These are phyloP conservation scores for Andrena trimmerana DNA, from an alignment of 2,888 invertebrate genomes.

Conservation along the genomic window DNA sequence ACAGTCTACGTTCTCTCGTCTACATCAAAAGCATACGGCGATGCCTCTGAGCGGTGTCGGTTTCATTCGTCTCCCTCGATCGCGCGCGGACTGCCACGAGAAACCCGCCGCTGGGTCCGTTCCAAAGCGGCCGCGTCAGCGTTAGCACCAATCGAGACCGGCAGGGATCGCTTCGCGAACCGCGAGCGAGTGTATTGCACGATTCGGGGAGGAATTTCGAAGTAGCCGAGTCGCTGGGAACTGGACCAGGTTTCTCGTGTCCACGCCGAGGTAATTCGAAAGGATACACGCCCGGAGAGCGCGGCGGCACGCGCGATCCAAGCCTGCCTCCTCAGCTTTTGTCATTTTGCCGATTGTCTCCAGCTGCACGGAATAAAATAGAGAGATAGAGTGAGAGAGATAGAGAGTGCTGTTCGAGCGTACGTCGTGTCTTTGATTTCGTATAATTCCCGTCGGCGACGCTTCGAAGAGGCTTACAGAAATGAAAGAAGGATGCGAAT, in stretches of 20 bases:
- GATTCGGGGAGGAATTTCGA: conserved; percentile 13
- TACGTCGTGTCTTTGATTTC: neutral
- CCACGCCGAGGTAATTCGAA: neutral
- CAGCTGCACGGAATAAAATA: no score
- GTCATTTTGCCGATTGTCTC: no score
- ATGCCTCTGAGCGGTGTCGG: conserved; percentile 16
- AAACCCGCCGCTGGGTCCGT: neutral
- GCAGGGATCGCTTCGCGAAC: neutral
- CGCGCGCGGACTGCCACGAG: neutral
- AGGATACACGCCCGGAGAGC: conserved; percentile 2
- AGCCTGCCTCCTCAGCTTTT: neutral
- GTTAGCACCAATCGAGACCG: conserved; percentile 37
- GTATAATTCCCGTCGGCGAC: neutral
- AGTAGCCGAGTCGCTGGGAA: neutral
- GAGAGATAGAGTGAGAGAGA: no score
- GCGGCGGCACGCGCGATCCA: neutral
- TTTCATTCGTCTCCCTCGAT: neutral
- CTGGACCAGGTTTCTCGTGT: conserved; percentile 21
- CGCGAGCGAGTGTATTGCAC: conserved; percentile 42
- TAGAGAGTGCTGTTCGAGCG: neutral
- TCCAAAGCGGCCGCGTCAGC: conserved; percentile 28
- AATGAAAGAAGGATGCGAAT: no score
- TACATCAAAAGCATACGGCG: conserved; percentile 52
- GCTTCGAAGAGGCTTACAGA: no score
- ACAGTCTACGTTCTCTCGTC: conserved; percentile 83